phyloP scores from a whole-genome alignment of 1,140 invertebrate species.

The Pararge aegeria region DNA sequence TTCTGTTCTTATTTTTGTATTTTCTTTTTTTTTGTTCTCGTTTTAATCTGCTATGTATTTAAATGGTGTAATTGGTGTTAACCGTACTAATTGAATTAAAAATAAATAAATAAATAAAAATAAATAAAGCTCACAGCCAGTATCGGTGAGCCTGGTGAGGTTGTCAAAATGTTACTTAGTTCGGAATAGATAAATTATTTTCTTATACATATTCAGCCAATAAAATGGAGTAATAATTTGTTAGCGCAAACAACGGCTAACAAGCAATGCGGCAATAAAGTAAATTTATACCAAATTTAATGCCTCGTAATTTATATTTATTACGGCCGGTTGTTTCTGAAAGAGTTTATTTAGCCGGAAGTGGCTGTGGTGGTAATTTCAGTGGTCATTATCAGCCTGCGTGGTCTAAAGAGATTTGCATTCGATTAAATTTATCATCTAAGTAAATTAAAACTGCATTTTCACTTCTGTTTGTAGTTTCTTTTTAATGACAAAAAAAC shows the following conservation, averaged over 20 bases:
- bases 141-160: no score
- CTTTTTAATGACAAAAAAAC: no score
- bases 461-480: no score
- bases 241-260: conserved; percentile 13
- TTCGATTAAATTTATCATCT: background rate
- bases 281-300: conserved; percentile 20
- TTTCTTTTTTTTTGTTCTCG: no score
- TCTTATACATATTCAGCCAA: background rate
- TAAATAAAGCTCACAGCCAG: no score
- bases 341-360: conserved; percentile 15
- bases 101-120: no score
- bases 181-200: background rate
- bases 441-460: no score
- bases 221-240: conserved; percentile 7
- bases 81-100: no score
- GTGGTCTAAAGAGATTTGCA: background rate
- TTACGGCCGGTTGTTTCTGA: conserved; percentile 14
- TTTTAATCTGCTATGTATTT: no score
- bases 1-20: no score
- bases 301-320: conserved; percentile 20
- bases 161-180: background rate
- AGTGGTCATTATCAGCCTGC: background rate
- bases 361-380: background rate
- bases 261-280: conserved; percentile 19
- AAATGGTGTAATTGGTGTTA: no score